Evolutionary conservation across 2,113 vertebrate genomes (phyloP).

Genomic region (Polypterus senegalus): DNA sequence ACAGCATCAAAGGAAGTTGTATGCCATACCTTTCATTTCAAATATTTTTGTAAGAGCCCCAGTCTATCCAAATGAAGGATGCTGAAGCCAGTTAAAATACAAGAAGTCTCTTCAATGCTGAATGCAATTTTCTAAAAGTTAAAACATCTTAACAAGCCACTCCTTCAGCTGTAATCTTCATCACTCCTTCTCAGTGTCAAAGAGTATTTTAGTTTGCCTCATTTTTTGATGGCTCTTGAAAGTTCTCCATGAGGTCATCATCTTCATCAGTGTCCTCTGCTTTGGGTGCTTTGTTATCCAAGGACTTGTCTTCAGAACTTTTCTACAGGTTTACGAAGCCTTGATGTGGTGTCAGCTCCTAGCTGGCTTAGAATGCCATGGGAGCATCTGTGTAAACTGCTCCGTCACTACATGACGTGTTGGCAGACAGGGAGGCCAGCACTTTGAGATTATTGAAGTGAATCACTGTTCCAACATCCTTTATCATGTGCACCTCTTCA

Average conservation of each 20-base stretch:
- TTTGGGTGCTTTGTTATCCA: constrained; percentile 90
- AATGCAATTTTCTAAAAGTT: constrained; percentile 48
- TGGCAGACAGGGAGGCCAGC: constrained; percentile 91
- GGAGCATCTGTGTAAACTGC: constrained; percentile 97
- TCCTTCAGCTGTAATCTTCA: constrained; percentile 29
- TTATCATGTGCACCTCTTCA: constrained; percentile 99
- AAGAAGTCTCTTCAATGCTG: constrained; percentile 41
- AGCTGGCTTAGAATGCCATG: constrained; percentile 94
- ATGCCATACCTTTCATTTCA: constrained; percentile 29
- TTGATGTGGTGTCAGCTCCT: constrained; percentile 93
- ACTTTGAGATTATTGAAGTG: constrained; percentile 99
- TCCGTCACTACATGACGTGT: constrained; percentile 93
- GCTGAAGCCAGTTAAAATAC: constrained; percentile 72
- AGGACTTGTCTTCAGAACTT: constrained; percentile 88
- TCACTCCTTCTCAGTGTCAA: constrained; percentile 1
- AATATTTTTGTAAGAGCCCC: constrained; percentile 52
- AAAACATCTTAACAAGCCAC: constrained; percentile 59
- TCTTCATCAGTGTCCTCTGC: constrained; percentile 94
- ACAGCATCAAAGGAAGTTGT: constrained; percentile 19
- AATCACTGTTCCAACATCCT: constrained; percentile 95
- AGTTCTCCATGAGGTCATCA: constrained; percentile 85
- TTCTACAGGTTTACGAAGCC: constrained; percentile 90
- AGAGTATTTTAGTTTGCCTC: constrained; percentile 71
- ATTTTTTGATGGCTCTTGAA: constrained; percentile 92
- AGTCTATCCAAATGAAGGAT: constrained; percentile 69